Percentiles rank a stretch among this genome's conserved stretches.
Evolutionary conservation across 2,888 invertebrate genomes (phyloP).

Genomic region (Seira sanloemensis): DNA sequence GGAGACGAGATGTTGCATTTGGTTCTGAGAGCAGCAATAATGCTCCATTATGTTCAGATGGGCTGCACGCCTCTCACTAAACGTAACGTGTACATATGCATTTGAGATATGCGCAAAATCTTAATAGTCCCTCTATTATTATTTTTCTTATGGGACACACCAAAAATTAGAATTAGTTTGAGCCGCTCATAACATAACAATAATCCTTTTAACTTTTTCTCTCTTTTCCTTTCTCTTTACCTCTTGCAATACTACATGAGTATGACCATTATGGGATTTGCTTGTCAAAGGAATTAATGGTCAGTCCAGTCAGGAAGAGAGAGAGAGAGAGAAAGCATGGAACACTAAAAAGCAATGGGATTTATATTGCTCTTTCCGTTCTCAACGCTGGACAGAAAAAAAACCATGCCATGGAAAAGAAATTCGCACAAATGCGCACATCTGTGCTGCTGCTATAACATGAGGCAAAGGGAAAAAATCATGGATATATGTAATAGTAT

Average conservation of each 20-base stretch:
- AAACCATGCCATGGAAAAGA: neutral
- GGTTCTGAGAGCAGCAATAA: too few species aligned
- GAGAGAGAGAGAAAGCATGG: conserved; percentile 38
- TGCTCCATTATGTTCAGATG: too few species aligned
- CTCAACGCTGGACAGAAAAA: neutral
- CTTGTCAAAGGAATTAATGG: conserved; percentile 62
- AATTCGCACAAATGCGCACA: neutral
- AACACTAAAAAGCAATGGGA: conserved; percentile 36
- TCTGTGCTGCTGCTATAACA: neutral
- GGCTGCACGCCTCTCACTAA: too few species aligned
- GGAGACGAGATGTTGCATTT: too few species aligned
- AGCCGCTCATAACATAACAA: conserved; percentile 46
- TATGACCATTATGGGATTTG: conserved; percentile 56
- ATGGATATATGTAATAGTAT: neutral
- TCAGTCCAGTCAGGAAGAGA: conserved; percentile 38
- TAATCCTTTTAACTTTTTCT: conserved; percentile 56
- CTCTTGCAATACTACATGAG: conserved; percentile 23
- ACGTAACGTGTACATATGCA: too few species aligned
- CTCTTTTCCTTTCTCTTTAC: neutral
- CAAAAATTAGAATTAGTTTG: conserved; percentile 56
- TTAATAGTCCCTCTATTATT: neutral
- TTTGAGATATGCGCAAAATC: too few species aligned
- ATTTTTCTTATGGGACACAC: conserved; percentile 3
- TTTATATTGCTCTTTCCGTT: conserved; percentile 48
- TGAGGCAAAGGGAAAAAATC: neutral